A percentile compares a stretch with the other conserved stretches of the same genome.
These are phyloP conservation scores for Brachionus asplanchnoidis DNA, from an alignment of 1,140 invertebrate species.

Conservation along the genomic window DNA sequence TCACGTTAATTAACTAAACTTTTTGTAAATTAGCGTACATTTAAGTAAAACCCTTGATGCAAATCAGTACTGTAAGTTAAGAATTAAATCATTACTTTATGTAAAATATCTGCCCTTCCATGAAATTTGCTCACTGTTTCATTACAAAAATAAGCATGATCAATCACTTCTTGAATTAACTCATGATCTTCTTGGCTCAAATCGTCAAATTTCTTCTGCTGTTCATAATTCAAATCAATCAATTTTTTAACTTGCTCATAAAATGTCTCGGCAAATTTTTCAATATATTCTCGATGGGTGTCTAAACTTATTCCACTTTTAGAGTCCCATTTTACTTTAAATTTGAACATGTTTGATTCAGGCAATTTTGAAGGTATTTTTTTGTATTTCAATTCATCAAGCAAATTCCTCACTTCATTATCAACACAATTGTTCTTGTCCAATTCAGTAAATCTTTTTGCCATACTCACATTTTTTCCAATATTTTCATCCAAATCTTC, in stretches of 20 bases:
- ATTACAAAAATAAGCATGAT: conserved; percentile 41
- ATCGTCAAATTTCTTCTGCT: neutral
- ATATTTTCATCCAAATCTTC: conserved; percentile 18
- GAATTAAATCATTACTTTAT: too few relatives aligned
- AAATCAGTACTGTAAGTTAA: too few relatives aligned
- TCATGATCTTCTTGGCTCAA: neutral
- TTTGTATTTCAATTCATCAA: conserved; percentile 41
- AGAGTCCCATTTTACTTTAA: conserved; percentile 23
- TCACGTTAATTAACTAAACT: too few relatives aligned
- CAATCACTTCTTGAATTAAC: conserved; percentile 33
- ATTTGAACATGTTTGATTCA: conserved; percentile 38
- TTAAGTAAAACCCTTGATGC: too few relatives aligned
- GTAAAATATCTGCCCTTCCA: conserved; percentile 18
- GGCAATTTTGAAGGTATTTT: conserved; percentile 17
- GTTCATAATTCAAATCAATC: conserved; percentile 1
- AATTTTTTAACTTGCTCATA: conserved; percentile 23
- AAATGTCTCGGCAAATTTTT: conserved; percentile 25
- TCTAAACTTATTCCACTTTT: neutral
- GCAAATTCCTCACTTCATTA: neutral
- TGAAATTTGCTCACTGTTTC: conserved; percentile 36
- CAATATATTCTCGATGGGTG: neutral
- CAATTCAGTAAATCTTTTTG: conserved; percentile 56
- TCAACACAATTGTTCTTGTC: neutral
- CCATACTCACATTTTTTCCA: conserved; percentile 53
- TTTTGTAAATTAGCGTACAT: too few relatives aligned